Evolutionary conservation across 2,888 invertebrate genomes (phyloP).

Genomic region (Desoria tigrina): DNA sequence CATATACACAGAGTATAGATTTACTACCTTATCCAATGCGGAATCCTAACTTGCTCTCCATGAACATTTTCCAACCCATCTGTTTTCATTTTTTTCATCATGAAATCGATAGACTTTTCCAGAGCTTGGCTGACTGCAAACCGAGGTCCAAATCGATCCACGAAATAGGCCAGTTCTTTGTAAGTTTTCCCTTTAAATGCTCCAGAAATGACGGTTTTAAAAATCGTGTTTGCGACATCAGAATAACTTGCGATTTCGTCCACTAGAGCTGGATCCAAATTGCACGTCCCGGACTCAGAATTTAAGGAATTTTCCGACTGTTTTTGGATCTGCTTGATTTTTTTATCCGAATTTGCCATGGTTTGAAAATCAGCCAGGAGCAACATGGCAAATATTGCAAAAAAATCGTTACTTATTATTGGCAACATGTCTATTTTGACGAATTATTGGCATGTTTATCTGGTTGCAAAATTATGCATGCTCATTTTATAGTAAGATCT

Average conservation of each 20-base stretch:
- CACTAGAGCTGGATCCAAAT: constrained; percentile 47
- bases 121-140: constrained; percentile 56
- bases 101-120: constrained; percentile 58
- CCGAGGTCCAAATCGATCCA: constrained; percentile 59
- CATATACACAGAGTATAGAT: too few relatives aligned
- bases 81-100: constrained; percentile 54
- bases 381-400: too few relatives aligned
- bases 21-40: constrained; percentile 53
- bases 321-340: too few relatives aligned
- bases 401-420: too few relatives aligned
- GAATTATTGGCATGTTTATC: too few relatives aligned
- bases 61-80: constrained; percentile 58
- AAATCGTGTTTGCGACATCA: constrained; percentile 60
- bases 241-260: constrained; percentile 66
- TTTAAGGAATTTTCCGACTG: too few relatives aligned
- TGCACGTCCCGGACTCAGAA: too few relatives aligned
- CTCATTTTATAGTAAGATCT: too few relatives aligned
- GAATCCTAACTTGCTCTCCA: constrained; percentile 56
- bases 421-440: too few relatives aligned
- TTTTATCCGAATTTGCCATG: too few relatives aligned
- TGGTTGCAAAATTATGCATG: too few relatives aligned
- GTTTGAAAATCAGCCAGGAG: too few relatives aligned
- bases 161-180: constrained; percentile 56
- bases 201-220: constrained; percentile 61
- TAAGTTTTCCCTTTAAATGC: constrained; percentile 61